Evolutionary conservation across 1,140 invertebrate species (phyloP), one percentile per base, ranked within the genome.

Genomic region (Teleogryllus occipitalis): DNA sequence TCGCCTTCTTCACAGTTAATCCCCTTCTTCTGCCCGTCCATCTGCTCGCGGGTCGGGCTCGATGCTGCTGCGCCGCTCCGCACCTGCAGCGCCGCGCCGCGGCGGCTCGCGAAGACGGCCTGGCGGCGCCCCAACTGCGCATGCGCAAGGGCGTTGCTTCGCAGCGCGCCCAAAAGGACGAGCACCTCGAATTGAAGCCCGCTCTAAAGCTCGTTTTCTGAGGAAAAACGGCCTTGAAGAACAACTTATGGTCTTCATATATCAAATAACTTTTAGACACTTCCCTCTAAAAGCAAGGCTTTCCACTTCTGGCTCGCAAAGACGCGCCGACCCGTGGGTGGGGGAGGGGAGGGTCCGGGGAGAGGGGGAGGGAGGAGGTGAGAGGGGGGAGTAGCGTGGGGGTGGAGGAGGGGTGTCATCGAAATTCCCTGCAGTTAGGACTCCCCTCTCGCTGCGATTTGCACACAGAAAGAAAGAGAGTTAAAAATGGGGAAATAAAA

Each of bases 191-290:
- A 65, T 65, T 65, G 18, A 65, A 65, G 10, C 54, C 18, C 54
- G 54, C 54, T 18, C 18, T 65, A 65, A 65, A 65, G 54, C 54
- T 10, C 54, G 54, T 18, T 65, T 65, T 65, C 18, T 18, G 10
- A 18, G 10, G 18, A 65, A 65, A 65, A 65, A 65, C 54, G 10
- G 54, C 54, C 54, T 39, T 65, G 54, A 65, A 65, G 54, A 65
- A 65, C 54, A 65, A 65, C 54, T 65, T 65, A 65, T 65, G 54
- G 54, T 65, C 54, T 65, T 65, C 54, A 65, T 65, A 65, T 65
- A 65, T 65, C 54, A 65, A 65, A 65, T 65, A 65, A 65, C 54
- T 65, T 65, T 65, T 65, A 65, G 10, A 65, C 54, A 18, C 54
- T 65, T 65, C 54, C 54, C 54, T 65, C 54, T 65, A 65, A 65